These are phyloP conservation scores for Gymnarchus niloticus DNA, from an alignment of 2,113 vertebrate species.

Conservation along the genomic window DNA sequence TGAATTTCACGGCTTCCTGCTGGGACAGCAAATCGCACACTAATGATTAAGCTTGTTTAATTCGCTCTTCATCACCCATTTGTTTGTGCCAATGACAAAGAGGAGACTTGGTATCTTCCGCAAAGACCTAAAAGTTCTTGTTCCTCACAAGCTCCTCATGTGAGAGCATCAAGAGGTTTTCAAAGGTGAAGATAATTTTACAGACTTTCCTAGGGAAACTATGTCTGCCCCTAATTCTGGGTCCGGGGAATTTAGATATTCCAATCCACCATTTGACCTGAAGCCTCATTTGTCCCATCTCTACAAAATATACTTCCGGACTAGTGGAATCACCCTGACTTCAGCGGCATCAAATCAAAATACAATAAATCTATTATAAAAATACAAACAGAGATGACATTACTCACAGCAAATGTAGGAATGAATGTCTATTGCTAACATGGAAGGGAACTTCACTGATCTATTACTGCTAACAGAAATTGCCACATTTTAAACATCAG, in stretches of 20 bases:
- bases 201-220: too few species aligned
- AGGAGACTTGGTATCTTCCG: background rate
- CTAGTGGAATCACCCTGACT: too few species aligned
- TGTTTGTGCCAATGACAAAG: background rate
- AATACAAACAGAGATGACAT: background rate
- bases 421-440: background rate
- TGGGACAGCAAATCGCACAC: background rate
- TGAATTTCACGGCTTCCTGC: conserved; percentile 3
- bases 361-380: background rate
- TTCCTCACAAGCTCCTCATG: background rate
- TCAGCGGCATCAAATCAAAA: background rate
- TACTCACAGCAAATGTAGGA: background rate
- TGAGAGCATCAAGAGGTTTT: background rate
- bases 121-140: background rate
- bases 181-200: background rate
- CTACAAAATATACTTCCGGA: too few species aligned
- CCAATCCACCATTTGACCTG: too few species aligned
- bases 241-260: background rate
- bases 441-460: background rate
- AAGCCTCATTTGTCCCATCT: too few species aligned
- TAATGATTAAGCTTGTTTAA: background rate
- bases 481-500: background rate
- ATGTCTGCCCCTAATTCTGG: background rate
- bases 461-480: background rate
- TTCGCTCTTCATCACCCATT: conserved; percentile 13